phyloP scores from a whole-genome alignment of 23 tunicate species.

The Halocynthia roretzi region DNA sequence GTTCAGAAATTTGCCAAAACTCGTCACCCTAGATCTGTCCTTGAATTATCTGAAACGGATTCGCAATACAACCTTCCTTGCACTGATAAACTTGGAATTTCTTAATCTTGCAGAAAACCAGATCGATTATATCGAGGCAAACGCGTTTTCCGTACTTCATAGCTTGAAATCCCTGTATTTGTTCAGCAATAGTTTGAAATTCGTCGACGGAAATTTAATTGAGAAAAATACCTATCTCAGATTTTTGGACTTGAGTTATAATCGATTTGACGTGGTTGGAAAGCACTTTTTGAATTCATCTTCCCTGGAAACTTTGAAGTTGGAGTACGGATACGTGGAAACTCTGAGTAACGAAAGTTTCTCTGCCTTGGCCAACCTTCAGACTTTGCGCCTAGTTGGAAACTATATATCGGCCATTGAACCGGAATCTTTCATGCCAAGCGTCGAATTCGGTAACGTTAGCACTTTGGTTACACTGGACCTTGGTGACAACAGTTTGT shows the following conservation, averaged over 20 bases:
- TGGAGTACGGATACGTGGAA: conserved; percentile 10
- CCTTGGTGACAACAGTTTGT: conserved; percentile 1
- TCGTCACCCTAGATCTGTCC: conserved; percentile 17
- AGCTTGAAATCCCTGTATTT: conserved; percentile 22
- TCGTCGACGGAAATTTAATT: not conserved
- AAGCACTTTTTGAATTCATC: conserved; percentile 13
- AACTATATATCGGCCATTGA: conserved; percentile 6
- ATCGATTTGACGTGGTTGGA: not conserved
- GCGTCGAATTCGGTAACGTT: not conserved
- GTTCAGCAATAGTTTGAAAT: not conserved
- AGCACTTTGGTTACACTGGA: conserved; percentile 22
- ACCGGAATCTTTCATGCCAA: not conserved
- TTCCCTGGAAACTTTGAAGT: conserved; percentile 2
- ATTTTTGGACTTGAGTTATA: conserved; percentile 16
- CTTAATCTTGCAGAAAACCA: conserved; percentile 19
- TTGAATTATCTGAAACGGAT: not conserved
- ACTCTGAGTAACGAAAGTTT: conserved; percentile 14
- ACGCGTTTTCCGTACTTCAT: conserved; percentile 1
- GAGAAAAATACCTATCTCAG: not conserved
- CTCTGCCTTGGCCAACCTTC: conserved; percentile 13
- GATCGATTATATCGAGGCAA: not conserved
- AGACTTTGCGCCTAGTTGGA: not conserved
- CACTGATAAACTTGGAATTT: not conserved
- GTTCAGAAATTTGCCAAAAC: conserved; percentile 4
- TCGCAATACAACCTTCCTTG: not conserved